Base-by-base conservation (phyloP, 2,797 vertebrate species). In the Pempheris klunzingeri region DNA sequence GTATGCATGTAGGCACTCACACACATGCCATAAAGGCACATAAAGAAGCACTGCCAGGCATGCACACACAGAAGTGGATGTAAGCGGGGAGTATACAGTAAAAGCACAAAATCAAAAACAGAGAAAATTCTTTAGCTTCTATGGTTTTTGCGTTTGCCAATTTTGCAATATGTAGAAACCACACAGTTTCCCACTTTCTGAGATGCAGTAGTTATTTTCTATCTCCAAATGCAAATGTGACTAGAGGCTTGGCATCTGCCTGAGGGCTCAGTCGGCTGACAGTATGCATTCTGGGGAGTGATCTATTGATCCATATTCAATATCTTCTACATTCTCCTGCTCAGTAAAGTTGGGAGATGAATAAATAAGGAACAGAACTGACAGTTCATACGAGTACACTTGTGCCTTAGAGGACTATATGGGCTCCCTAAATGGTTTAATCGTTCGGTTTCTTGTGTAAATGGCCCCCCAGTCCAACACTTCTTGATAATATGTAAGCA, bases 281-380 rank as follows among this genome's bases (percentile, higher is more conserved):
- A 94, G 92, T 86, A 86, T 88, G 90, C 84, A 92, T 92, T 92
- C 91, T 88, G 91, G 87, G 90, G 93, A 92, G 92, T 92, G 89
- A 90, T 90, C 90, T 91, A 94, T 93, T 92, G 92, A 95, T 94
- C 89, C 91, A 93, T 94, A 93, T 93, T 93, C 89, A 92, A 92
- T 92, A 92, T 94, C 83, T 93, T 88, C 91, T 85, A 76, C 90
- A 87, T 87, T 92, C 84, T 81, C 84, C 78, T 80, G 91, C 90
- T 89, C 89, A 83, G 83, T 86, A 90, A 93, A 93, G 91, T 93
- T 92, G 87, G 83, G 76, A 86, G 81, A 91, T 83, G 90, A 92
- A 94, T 93, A 92, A 92, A 92, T 93, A 83, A 93, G 86, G 63
- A 84, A 86, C 78, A 85, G 71, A 88, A 90, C 90, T 91, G 90